phyloP scores from a whole-genome alignment of 1,140 invertebrate species.

The Sesamia nonagrioides region DNA sequence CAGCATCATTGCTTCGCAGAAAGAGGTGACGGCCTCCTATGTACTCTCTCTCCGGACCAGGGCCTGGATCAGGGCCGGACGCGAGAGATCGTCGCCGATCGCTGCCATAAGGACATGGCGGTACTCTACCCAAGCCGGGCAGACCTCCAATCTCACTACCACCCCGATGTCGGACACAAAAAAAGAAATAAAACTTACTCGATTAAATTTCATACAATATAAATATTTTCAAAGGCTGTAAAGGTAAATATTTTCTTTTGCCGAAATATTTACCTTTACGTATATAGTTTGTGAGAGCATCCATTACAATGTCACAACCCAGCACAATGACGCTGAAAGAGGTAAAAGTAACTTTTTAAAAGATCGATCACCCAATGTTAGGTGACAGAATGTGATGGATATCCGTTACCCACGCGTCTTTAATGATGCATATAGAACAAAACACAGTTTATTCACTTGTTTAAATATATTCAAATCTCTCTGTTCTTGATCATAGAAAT shows the following conservation, averaged over 20 bases:
- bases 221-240: not conserved
- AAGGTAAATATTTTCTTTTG: not conserved
- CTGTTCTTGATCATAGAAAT: not conserved
- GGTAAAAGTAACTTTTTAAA: slow-evolving; percentile 34
- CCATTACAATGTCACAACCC: not conserved
- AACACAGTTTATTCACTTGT: not conserved
- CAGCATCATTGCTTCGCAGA: too few species aligned
- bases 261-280: not conserved
- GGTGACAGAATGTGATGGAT: slow-evolving; percentile 5
- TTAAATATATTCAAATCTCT: not conserved
- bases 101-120: too few species aligned
- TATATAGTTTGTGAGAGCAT: slow-evolving; percentile 13
- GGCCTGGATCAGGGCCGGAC: too few species aligned
- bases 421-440: not conserved
- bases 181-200: too few species aligned
- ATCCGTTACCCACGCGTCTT: not conserved
- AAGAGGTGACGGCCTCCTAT: too few species aligned
- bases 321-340: not conserved
- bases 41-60: too few species aligned
- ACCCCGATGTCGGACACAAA: too few species aligned
- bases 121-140: too few species aligned
- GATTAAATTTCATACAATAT: too few species aligned
- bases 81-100: too few species aligned
- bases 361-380: slow-evolving; percentile 12
- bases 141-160: too few species aligned